A percentile compares a stretch with the other conserved stretches of the same genome.
phyloP scores from a whole-genome alignment of 2,888 invertebrate genomes.

The Drosophila neotestacea region DNA sequence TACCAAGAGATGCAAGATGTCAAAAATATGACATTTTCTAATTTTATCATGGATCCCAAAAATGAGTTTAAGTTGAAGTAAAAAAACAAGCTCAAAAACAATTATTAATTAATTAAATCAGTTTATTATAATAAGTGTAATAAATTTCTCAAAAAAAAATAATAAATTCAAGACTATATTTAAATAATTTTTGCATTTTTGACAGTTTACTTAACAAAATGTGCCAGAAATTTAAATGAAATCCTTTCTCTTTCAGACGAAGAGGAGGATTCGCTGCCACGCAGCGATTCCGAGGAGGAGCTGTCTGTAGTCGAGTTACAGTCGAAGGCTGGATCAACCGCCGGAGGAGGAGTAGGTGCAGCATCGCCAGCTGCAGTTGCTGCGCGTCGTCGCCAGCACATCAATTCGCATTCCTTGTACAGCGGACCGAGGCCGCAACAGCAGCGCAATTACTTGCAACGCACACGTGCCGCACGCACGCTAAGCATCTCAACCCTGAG shows the following conservation, averaged over 20 bases:
- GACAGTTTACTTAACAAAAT: too few species aligned
- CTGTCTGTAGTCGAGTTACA: conserved; percentile 78
- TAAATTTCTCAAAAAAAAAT: too few species aligned
- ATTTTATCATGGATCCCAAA: too few species aligned
- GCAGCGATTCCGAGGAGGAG: conserved; percentile 84
- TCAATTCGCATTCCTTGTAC: conserved; percentile 81
- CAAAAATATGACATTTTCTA: too few species aligned
- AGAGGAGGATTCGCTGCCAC: conserved; percentile 80
- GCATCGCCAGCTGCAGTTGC: conserved; percentile 24
- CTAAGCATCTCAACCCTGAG: conserved; percentile 77
- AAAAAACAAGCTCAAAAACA: too few species aligned
- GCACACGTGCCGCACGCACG: conserved; percentile 62
- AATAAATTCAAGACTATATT: too few species aligned
- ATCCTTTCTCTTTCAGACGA: conserved; percentile 60
- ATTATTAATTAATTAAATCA: too few species aligned
- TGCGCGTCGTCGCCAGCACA: conserved; percentile 73
- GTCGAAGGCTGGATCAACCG: conserved; percentile 31
- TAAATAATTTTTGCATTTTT: too few species aligned
- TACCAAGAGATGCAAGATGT: too few species aligned
- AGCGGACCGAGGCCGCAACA: conserved; percentile 82
- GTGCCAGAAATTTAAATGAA: too few species aligned
- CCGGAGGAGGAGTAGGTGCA: conserved; percentile 6
- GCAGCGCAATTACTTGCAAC: conserved; percentile 80
- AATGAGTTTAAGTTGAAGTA: too few species aligned
- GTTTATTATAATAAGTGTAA: too few species aligned